Percentiles rank a stretch among this genome's conserved stretches.
These are phyloP conservation scores for Cecropterus lyciades DNA, from an alignment of 1,140 invertebrate genomes.

Conservation along the genomic window DNA sequence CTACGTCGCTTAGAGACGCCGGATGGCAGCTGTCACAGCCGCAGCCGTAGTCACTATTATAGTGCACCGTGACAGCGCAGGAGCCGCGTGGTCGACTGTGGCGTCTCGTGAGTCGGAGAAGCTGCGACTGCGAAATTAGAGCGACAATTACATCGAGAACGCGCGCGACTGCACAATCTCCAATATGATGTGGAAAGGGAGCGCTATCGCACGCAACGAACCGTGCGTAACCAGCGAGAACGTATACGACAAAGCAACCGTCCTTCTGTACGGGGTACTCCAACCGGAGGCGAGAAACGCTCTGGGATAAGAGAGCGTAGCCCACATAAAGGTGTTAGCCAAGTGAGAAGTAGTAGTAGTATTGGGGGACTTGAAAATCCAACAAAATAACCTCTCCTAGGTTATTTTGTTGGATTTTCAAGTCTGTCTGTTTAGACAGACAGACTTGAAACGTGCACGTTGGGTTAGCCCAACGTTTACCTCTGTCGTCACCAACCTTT, in stretches of 20 bases:
- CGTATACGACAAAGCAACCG: not conserved
- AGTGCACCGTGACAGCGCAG: not conserved
- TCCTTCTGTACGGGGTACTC: not conserved
- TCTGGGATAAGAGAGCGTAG: not conserved
- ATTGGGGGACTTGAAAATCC: not conserved
- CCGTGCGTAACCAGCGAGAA: constrained; percentile 7
- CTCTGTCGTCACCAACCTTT: constrained; percentile 34
- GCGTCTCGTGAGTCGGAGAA: not conserved
- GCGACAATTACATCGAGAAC: constrained; percentile 17
- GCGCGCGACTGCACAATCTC: not conserved
- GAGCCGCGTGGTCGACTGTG: not conserved
- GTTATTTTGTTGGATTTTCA: too few relatives aligned
- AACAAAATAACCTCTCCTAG: not conserved
- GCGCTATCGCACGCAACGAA: not conserved
- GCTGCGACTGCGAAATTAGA: constrained; percentile 5
- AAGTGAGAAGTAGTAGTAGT: not conserved
- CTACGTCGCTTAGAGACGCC: not conserved
- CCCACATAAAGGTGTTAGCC: not conserved
- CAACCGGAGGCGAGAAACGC: not conserved
- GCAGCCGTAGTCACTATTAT: not conserved
- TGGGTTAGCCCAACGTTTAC: constrained; percentile 36
- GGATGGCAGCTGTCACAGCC: not conserved
- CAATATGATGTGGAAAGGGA: not conserved
- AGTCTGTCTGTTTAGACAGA: too few relatives aligned
- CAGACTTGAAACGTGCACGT: too few relatives aligned